Evolutionary conservation across 2,888 invertebrate genomes (phyloP).

Genomic region (Pimpla rufipes): DNA sequence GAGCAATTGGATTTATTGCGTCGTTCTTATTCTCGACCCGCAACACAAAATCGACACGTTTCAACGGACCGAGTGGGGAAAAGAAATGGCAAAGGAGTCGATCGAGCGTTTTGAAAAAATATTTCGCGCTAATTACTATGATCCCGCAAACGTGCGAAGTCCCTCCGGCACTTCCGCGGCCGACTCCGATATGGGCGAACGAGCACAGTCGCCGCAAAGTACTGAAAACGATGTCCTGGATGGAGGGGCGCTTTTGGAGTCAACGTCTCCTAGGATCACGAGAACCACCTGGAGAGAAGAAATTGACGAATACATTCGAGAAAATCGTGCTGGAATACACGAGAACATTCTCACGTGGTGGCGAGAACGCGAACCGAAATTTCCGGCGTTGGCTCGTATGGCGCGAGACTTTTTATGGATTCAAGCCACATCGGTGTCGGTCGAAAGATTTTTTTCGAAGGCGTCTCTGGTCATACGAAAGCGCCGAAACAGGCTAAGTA

Average conservation of each 20-base stretch:
- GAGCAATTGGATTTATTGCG: constrained; percentile 46
- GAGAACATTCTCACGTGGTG: constrained; percentile 22
- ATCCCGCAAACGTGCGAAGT: background rate
- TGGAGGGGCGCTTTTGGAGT: background rate
- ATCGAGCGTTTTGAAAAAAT: background rate
- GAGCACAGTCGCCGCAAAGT: background rate
- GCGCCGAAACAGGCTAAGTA: constrained; percentile 22
- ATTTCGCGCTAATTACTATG: background rate
- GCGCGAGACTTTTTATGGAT: constrained; percentile 20
- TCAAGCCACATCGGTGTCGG: constrained; percentile 23
- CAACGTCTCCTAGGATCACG: background rate
- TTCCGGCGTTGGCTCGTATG: constrained; percentile 23
- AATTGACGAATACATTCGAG: background rate
- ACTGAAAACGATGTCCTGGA: background rate
- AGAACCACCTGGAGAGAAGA: background rate
- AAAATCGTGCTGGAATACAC: background rate
- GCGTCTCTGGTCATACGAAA: constrained; percentile 29
- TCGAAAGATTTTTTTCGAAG: constrained; percentile 35
- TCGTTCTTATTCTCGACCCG: constrained; percentile 41
- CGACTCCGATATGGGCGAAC: background rate
- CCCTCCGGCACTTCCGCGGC: background rate
- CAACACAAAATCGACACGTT: constrained; percentile 47
- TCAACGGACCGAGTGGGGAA: constrained; percentile 42
- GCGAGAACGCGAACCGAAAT: constrained; percentile 1
- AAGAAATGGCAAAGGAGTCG: constrained; percentile 11